Conservation (phyloP, 2,888 invertebrate genomes). For the Gibbula magus region DNA sequence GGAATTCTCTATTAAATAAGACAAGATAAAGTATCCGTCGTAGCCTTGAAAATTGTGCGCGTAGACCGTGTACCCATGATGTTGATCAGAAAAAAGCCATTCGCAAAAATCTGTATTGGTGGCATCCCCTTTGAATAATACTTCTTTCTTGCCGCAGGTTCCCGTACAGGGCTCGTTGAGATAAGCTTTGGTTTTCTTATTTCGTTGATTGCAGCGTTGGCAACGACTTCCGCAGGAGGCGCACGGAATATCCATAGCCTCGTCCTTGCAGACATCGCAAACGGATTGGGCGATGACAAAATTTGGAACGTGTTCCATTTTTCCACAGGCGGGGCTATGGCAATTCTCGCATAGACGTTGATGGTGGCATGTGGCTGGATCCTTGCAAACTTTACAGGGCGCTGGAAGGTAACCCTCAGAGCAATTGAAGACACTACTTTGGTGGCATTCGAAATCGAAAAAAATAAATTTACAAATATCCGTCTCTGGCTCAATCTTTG, state of each 20-base stretch:
- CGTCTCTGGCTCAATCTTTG: background rate
- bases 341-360: background rate
- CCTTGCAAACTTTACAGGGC: background rate
- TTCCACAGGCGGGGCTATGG: background rate
- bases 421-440: background rate
- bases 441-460: background rate
- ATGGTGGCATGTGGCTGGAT: background rate
- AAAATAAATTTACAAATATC: background rate
- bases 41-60: conserved; percentile 32
- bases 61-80: conserved; percentile 26
- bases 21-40: conserved; percentile 23
- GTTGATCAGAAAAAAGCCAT: conserved; percentile 24
- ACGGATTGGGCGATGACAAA: background rate
- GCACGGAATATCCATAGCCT: background rate
- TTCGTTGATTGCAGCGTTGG: background rate
- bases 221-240: background rate
- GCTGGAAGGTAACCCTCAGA: background rate
- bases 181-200: background rate
- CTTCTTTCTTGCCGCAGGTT: background rate
- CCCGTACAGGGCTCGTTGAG: background rate
- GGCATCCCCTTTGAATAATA: conserved; percentile 12
- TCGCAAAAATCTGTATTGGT: conserved; percentile 27
- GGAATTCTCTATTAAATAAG: conserved; percentile 29
- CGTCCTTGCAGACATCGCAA: background rate
- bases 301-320: background rate